A percentile compares a stretch with the other conserved stretches of the same genome.
These are phyloP conservation scores for Eudasyphora cyanicolor DNA, from an alignment of 2,888 invertebrate species.

Conservation along the genomic window DNA sequence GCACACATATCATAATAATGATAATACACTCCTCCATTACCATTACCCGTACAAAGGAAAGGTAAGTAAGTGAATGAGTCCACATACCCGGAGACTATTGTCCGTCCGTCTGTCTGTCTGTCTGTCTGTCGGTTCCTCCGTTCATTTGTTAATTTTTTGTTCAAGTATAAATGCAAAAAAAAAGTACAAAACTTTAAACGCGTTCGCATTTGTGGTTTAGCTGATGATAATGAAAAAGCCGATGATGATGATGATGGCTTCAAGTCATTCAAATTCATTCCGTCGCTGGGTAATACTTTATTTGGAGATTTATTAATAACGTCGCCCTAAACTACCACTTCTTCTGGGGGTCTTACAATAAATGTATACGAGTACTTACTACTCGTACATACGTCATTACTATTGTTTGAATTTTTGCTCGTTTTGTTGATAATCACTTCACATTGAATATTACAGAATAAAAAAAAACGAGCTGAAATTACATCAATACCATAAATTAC, in stretches of 20 bases:
- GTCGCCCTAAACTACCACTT: background rate
- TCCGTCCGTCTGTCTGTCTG: background rate
- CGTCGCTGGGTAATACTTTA: background rate
- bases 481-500: conserved; percentile 2
- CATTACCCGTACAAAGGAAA: background rate
- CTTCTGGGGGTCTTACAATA: background rate
- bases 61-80: background rate
- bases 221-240: background rate
- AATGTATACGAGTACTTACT: no score
- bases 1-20: background rate
- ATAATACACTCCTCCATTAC: background rate
- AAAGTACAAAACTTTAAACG: background rate
- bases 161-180: background rate
- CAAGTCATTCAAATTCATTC: background rate
- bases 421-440: no score
- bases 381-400: background rate
- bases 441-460: no score
- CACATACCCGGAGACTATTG: background rate
- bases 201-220: background rate
- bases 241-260: no score
- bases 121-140: background rate
- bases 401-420: background rate
- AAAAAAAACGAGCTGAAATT: no score
- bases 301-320: background rate
- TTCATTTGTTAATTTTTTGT: no score